Percentiles rank a stretch among this genome's conserved stretches.
Conservation (phyloP, 2,888 invertebrate genomes). For the Drosophila tripunctata region DNA sequence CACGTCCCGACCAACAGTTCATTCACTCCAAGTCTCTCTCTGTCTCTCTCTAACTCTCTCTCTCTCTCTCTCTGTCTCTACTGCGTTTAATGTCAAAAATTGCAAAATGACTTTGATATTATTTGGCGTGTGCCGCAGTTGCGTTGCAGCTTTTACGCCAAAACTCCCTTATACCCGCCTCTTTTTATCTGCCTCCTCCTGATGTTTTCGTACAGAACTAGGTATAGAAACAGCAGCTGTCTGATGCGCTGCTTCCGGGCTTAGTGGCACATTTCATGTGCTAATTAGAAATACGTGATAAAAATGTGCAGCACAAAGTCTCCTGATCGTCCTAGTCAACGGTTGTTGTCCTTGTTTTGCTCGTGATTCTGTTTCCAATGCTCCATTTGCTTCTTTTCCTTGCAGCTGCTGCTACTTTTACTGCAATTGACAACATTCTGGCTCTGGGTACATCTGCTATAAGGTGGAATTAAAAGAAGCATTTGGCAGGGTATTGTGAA, state of each 20-base stretch:
- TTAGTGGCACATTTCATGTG: conserved; percentile 66
- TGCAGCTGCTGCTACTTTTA: background rate
- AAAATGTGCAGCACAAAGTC: conserved; percentile 51
- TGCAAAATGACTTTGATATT: conserved; percentile 67
- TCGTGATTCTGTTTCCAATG: background rate
- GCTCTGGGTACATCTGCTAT: conserved; percentile 28
- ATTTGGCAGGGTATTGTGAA: conserved; percentile 3
- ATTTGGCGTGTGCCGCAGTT: conserved; percentile 68
- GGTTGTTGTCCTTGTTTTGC: conserved; percentile 35
- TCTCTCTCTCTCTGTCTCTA: background rate
- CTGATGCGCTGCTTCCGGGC: conserved; percentile 41
- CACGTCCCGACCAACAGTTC: conserved; percentile 65
- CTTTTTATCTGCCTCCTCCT: background rate
- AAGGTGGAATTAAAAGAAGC: conserved; percentile 15
- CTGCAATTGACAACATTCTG: conserved; percentile 31
- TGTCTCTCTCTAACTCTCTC: background rate
- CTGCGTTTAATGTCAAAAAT: conserved; percentile 70
- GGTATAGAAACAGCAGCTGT: conserved; percentile 30
- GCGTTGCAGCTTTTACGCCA: conserved; percentile 22
- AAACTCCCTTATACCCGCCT: background rate
- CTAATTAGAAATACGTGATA: conserved; percentile 75
- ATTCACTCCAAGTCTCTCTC: conserved; percentile 45
- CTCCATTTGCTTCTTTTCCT: background rate
- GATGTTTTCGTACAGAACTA: background rate
- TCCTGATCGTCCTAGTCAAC: conserved; percentile 21